Evolutionary conservation across 2,797 vertebrate genomes (phyloP), one percentile per base, ranked within the genome.

Genomic region (Sebastes iracundus): DNA sequence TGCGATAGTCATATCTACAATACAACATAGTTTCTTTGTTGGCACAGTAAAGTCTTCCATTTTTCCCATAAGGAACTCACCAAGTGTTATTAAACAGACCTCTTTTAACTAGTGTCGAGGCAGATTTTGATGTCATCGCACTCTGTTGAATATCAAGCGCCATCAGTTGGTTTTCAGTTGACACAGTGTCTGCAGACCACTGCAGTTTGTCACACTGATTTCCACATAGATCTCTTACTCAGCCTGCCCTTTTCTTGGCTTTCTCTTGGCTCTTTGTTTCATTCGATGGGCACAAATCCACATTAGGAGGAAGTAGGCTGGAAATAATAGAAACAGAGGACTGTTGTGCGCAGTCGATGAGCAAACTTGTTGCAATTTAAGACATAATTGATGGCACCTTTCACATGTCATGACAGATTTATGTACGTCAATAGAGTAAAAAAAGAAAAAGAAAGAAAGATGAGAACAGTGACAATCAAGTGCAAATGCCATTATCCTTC

Each of bases 91-190:
- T n/a, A 11, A 66, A 11, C 35, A 61, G 49, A 67, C 65, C 73
- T 85, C 53, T 77, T 66, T 80, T 79, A 42, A 58, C 69, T 52
- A 22, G 14, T 59, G 61, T 30, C 53, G 35, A 68, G 27, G 42
- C 59, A 72, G 42, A 66, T 78, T 61, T 69, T 59, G 30, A 67
- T 72, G 38, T n/a, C 49, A n/a, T 53, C 2, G 8, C n/a, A 1
- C 63, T 52, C 35, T 22, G 56, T 6, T 69, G 68, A 64, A 66
- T 71, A 86, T 63, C 27, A 61, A 52, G 7, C 46, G 56, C 5
- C 25, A 33, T 71, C 23, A 20, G 30, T 46, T 68, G 2, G 2
- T 79, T 80, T 56, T 77, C 52, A 56, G 72, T 38, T 55, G 56
- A 87, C 62, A 42, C 53, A 42, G 13, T 61, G 35, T 22, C 58